Evolutionary conservation across 1,140 invertebrate species (phyloP), one percentile per base, ranked within the genome.

Genomic region (Papilio polyxenes): DNA sequence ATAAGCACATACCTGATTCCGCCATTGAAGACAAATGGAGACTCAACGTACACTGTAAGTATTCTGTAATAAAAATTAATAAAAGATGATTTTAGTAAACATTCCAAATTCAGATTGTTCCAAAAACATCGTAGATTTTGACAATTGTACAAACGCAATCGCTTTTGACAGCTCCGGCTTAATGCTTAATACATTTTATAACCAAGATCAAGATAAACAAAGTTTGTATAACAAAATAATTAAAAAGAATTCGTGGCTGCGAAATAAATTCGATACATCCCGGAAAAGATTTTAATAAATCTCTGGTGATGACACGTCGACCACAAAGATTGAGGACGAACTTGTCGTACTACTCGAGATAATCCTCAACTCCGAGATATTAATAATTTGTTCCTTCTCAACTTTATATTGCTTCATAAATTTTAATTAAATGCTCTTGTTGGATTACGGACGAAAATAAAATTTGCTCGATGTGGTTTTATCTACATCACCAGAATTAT

Each of bases 21-120:
- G 96, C 96, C 69, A 96, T 98, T 53, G 97, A 98, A 93, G 97
- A 98, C 92, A 97, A 96, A 95, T 97, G 96, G 96, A 94, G 96
- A 83, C 95, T 97, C 84, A 96, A 97, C 90, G 96, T 97, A 85
- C 96, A 97, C 89, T 97, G 97, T 96, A 95, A 97, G 96, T 96
- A 80, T 44, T 44, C 23, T 9, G 2, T 31, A 31, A 75, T 75
- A 10, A 75, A 56, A 56, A 56, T 59, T n/a, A 53, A 53, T 53
- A 44, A 44, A 44, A 31, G 23, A 0, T 31, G 23, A 31, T 31
- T 31, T 31, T 31, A 31, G 2, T 31, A 31, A 31, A 31, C 23
- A 31, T 31, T 31, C 23, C 40, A 3, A 44, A 44, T 44, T 7
- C 20, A 72, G 40, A 72, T n/a, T 31, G 69, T 23, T 7, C 62